Evolutionary conservation across 2,797 vertebrate genomes (phyloP), one percentile per base, ranked within the genome.

Genomic region (Takifugu rubripes): DNA sequence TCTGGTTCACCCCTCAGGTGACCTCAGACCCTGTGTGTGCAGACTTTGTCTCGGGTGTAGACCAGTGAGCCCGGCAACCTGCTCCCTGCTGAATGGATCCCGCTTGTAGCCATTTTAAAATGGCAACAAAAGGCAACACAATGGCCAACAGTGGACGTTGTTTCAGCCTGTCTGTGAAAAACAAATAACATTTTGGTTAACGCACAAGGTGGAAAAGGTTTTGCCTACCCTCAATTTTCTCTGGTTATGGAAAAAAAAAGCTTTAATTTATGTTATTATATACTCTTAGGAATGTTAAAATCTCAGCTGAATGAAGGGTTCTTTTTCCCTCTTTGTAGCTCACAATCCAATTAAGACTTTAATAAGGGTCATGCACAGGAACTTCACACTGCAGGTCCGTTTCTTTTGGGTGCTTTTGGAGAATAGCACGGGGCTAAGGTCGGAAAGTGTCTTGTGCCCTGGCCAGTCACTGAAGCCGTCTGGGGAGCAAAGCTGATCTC

Each of bases 291-390:
- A 85, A 88, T 83, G 87, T 79, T 71, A 68, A 85, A 87, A 82
- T 75, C 85, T 73, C 66, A 52, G 70, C 81, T 89, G 88, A 92
- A 92, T 93, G 92, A 93, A 91, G 90, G 88, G 85, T 78, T 87
- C 90, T 90, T 48, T 89, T 87, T 91, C 17, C n/a, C n/a, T 91
- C 75, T 52, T 72, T 84, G 88, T 78, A 66, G 66, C 77, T 89
- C 90, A 85, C 94, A 94, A 94, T 97, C 94, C 94, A 96, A 95
- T 97, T 95, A 96, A 90, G 89, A 88, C 87, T 94, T 94, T 92
- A 94, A 92, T 93, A 92, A 92, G 93, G 93, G 94, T 95, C 94
- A 94, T 84, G 91, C 94, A 93, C 91, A 88, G 91, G 91, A 92
- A 91, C 93, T 94, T 94, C 93, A 89, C 90, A 92, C 93, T 94